Conservation (phyloP, 2,888 invertebrate species). For the Tortrix viridana region DNA sequence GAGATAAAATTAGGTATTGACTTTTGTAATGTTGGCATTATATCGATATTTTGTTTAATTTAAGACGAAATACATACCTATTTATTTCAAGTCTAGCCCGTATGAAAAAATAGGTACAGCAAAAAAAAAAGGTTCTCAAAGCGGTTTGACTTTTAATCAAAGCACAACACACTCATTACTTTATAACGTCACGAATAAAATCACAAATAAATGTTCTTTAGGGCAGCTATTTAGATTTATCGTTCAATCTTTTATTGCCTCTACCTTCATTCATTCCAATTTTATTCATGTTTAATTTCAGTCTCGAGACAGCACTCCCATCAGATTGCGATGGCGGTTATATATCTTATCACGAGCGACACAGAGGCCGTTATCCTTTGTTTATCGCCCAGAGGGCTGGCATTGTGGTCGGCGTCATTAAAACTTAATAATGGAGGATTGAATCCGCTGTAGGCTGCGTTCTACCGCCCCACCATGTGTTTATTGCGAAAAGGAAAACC, state of each 20-base stretch:
- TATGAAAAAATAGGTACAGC: no score
- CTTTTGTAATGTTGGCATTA: no score
- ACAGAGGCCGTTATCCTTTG: constrained; percentile 72
- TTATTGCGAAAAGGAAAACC: constrained; percentile 54
- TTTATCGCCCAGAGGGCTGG: constrained; percentile 61
- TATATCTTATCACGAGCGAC: constrained; percentile 69
- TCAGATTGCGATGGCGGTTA: constrained; percentile 58
- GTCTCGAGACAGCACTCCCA: constrained; percentile 54
- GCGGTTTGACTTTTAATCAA: no score
- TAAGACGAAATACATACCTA: no score
- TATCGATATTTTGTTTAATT: no score
- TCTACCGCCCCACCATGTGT: constrained; percentile 54
- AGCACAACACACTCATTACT: no score
- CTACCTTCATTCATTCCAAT: constrained; percentile 46
- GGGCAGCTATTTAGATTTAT: constrained; percentile 25
- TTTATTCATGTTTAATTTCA: constrained; percentile 61
- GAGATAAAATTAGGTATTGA: no score
- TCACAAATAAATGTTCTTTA: no score
- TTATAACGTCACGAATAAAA: no score
- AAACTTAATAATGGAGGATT: constrained; percentile 77
- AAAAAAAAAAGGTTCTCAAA: no score
- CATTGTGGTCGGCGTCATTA: constrained; percentile 73
- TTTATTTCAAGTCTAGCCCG: no score
- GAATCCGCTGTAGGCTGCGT: constrained; percentile 60
- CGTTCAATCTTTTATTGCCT: constrained; percentile 29